phyloP scores from a whole-genome alignment of 2,797 vertebrate genomes.

The Tokudaia tokunoshimensis region DNA sequence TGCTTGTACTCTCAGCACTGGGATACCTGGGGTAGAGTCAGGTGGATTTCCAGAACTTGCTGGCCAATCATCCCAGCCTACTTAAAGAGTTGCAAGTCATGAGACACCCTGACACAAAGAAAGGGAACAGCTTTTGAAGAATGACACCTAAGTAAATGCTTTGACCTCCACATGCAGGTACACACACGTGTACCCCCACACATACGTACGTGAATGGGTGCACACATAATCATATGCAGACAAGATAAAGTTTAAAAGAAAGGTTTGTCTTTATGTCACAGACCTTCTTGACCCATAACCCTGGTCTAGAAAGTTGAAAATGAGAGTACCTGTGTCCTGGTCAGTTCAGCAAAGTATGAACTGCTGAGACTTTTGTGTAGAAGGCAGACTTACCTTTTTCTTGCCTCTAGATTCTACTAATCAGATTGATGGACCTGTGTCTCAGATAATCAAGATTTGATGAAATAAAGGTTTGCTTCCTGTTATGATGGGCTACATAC shows the following conservation, averaged over 20 bases:
- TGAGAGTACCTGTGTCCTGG: neutral
- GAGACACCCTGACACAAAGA: neutral
- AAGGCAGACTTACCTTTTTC: constrained; percentile 8
- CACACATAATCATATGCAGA: neutral
- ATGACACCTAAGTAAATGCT: neutral
- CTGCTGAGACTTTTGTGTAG: neutral
- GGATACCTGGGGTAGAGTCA: no score
- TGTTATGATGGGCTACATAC: neutral
- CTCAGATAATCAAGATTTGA: neutral
- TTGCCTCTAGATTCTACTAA: constrained; percentile 2
- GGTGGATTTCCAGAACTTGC: neutral
- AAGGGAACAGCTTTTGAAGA: neutral
- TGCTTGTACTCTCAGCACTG: neutral
- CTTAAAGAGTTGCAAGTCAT: neutral
- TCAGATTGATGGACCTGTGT: neutral
- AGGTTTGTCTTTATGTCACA: neutral
- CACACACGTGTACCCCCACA: neutral
- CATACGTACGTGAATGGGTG: no score
- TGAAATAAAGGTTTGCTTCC: neutral
- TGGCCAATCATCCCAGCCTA: neutral
- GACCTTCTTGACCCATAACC: neutral
- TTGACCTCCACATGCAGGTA: neutral
- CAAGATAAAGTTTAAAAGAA: neutral
- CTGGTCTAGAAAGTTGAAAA: constrained; percentile 8
- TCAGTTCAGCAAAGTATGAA: neutral